Conservation (phyloP, 2,113 vertebrate genomes). For the Mus spicilegus region DNA sequence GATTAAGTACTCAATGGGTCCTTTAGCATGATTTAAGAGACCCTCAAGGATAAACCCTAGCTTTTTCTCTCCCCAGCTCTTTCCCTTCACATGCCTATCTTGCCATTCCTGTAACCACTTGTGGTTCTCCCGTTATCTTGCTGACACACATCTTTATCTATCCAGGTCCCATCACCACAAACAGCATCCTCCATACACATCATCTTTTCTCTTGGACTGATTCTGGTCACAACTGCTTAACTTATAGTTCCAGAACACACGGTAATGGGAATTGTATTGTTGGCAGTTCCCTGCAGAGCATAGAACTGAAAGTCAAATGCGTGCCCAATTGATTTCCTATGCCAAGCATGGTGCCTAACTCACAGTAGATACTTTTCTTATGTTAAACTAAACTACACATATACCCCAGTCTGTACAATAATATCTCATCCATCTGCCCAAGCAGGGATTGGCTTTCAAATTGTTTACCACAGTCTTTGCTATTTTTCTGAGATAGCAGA, state of each 20-base stretch:
- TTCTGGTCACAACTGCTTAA: background rate
- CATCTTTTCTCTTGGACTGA: background rate
- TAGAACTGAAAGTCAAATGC: background rate
- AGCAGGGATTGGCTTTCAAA: background rate
- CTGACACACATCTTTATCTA: background rate
- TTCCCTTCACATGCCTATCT: background rate
- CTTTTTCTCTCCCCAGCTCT: background rate
- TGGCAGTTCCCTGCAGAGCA: background rate
- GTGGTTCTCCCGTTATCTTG: background rate
- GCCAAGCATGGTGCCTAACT: background rate
- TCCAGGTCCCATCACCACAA: background rate
- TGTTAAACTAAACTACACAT: background rate
- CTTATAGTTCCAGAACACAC: background rate
- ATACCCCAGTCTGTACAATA: background rate
- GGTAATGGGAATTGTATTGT: background rate
- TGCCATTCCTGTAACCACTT: background rate
- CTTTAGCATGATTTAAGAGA: background rate
- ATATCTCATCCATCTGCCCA: background rate
- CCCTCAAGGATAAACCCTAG: background rate
- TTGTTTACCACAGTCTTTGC: background rate
- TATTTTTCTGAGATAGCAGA: slow-evolving; percentile 38
- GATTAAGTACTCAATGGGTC: background rate
- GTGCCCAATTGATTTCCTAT: background rate
- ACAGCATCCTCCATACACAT: background rate
- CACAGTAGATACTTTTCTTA: background rate